Evolutionary conservation across 1,140 invertebrate species (phyloP).

Genomic region (Potamilus streckersoni): DNA sequence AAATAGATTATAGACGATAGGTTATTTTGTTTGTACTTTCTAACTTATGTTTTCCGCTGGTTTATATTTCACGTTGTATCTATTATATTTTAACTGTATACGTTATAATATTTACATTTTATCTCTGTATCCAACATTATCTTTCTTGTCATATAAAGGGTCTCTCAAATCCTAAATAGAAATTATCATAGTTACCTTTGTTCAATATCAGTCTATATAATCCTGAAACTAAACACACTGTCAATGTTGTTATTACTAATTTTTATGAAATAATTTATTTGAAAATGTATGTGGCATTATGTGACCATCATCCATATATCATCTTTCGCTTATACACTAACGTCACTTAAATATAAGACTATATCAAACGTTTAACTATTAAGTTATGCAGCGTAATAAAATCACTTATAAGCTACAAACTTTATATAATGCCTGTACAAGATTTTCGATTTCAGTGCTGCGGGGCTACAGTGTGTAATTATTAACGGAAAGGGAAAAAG

Average conservation of each 20-base stretch:
- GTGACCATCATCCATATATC: not conserved
- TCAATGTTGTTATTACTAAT: too few relatives aligned
- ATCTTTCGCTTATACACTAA: not conserved
- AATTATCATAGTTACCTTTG: too few relatives aligned
- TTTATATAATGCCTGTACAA: too few relatives aligned
- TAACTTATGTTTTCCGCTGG: not conserved
- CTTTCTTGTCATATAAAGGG: too few relatives aligned
- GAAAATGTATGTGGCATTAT: not conserved
- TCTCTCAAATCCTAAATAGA: too few relatives aligned
- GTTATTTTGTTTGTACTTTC: not conserved
- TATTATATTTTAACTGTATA: too few relatives aligned
- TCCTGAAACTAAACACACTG: too few relatives aligned
- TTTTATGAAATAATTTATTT: too few relatives aligned
- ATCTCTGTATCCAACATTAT: too few relatives aligned
- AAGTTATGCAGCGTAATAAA: not conserved
- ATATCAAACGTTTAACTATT: not conserved
- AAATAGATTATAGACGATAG: not conserved
- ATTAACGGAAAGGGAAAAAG: conserved; percentile 98
- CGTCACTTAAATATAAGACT: not conserved
- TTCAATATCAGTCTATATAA: too few relatives aligned
- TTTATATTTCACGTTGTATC: too few relatives aligned
- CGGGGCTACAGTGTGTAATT: conserved; percentile 97
- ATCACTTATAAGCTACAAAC: not conserved
- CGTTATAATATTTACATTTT: too few relatives aligned
- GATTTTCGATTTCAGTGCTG: conserved; percentile 78